Evolutionary conservation across 2,888 invertebrate genomes (phyloP).

Genomic region (Apodemia hepburni): DNA sequence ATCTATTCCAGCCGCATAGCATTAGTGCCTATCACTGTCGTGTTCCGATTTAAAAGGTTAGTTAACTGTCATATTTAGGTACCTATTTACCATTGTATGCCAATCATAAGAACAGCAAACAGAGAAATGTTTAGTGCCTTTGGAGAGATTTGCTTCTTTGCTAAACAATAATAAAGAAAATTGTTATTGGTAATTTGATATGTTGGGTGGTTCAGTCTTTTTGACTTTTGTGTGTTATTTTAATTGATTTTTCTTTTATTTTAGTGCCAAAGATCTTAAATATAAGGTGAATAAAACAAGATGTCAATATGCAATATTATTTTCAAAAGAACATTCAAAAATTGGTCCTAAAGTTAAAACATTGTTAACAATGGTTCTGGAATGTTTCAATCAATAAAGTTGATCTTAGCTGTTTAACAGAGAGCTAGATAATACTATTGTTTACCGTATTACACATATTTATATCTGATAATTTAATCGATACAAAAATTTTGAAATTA

Average conservation of each 20-base stretch:
- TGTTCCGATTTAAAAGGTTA: too few relatives aligned
- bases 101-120: too few relatives aligned
- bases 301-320: constrained; percentile 77
- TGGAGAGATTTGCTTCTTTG: too few relatives aligned
- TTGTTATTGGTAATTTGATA: too few relatives aligned
- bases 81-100: too few relatives aligned
- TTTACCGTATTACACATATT: not conserved
- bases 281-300: constrained; percentile 38
- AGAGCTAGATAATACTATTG: constrained; percentile 49
- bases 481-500: not conserved
- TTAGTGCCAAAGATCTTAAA: not conserved
- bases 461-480: not conserved
- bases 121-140: too few relatives aligned
- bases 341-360: constrained; percentile 80
- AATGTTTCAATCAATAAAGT: constrained; percentile 70
- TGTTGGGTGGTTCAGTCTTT: too few relatives aligned
- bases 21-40: too few relatives aligned
- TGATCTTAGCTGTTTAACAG: constrained; percentile 55
- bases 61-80: too few relatives aligned
- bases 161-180: too few relatives aligned
- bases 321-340: constrained; percentile 79
- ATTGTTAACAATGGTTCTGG: constrained; percentile 79
- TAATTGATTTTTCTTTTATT: not conserved
- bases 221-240: too few relatives aligned
- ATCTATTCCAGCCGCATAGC: too few relatives aligned